These are phyloP conservation scores for Cirrhinus mrigala DNA, from an alignment of 2,797 vertebrate species.

Conservation along the genomic window DNA sequence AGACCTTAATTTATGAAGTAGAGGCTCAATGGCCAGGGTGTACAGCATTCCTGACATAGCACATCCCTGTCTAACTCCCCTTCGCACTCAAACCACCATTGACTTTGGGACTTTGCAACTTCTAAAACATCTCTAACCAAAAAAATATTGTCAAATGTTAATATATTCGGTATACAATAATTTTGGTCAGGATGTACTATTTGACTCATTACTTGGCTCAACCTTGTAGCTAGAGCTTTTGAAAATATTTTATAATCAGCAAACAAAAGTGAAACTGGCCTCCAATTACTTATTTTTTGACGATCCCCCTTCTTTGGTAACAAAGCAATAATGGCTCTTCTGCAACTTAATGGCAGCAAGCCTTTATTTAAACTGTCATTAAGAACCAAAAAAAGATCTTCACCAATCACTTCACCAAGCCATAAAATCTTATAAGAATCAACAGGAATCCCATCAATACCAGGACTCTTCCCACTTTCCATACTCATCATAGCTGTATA, in stretches of 20 bases:
- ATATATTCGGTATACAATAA: conserved; percentile 10
- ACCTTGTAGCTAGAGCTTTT: background rate
- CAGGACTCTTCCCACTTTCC: background rate
- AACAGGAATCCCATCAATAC: background rate
- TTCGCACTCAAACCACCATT: no score
- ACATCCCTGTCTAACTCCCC: no score
- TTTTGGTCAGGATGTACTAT: conserved; percentile 7
- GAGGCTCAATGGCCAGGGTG: no score
- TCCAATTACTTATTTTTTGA: background rate
- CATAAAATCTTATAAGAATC: background rate
- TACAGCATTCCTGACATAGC: no score
- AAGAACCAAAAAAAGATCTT: no score
- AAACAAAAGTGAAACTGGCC: background rate
- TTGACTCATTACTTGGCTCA: background rate
- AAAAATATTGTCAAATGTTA: background rate
- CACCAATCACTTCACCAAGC: no score
- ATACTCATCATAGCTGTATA: background rate
- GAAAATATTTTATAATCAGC: conserved; percentile 1
- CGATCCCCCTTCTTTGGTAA: background rate
- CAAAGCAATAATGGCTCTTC: background rate
- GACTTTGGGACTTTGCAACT: background rate
- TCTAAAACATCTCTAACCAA: background rate
- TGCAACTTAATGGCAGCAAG: background rate
- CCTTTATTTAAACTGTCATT: no score
- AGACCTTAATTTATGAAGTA: no score